These are phyloP conservation scores for Pollachius pollachius DNA, from an alignment of 2,113 vertebrate species.

Conservation along the genomic window DNA sequence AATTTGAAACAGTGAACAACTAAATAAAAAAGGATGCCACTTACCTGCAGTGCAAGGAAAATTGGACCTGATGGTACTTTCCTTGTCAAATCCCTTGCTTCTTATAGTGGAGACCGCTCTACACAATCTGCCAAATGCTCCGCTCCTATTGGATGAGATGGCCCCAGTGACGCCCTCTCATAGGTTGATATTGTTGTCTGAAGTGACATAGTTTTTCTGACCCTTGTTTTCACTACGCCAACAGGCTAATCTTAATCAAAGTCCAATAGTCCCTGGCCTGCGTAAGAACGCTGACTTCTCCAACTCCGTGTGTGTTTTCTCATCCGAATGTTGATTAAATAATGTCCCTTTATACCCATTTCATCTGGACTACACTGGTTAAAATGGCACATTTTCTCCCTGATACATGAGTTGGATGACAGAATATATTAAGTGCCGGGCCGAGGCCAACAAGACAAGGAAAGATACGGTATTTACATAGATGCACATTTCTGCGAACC, in stretches of 20 bases:
- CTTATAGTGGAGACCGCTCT: slow-evolving; percentile 39
- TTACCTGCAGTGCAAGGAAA: slow-evolving; percentile 55
- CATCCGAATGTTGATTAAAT: slow-evolving; percentile 46
- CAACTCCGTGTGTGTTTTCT: slow-evolving; percentile 23
- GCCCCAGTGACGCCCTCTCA: not conserved
- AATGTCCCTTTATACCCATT: slow-evolving; percentile 21
- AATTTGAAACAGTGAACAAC: not conserved
- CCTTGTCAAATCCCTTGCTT: slow-evolving; percentile 3
- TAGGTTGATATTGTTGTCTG: slow-evolving; percentile 4
- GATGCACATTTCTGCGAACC: no score
- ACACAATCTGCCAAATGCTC: not conserved
- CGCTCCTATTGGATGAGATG: slow-evolving; percentile 41
- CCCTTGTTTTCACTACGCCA: slow-evolving; percentile 56
- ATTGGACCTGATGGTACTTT: slow-evolving; percentile 52
- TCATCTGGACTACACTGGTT: not conserved
- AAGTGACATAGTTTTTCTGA: slow-evolving; percentile 29
- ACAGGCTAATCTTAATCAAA: slow-evolving; percentile 48
- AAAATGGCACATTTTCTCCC: not conserved
- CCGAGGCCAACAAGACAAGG: no score
- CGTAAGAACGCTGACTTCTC: slow-evolving; percentile 13
- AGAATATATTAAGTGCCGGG: no score
- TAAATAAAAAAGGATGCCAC: slow-evolving; percentile 5
- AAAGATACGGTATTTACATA: no score
- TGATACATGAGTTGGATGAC: no score
- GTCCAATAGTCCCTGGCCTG: slow-evolving; percentile 53